phyloP scores from a whole-genome alignment of 2,797 vertebrate species.

The Limosa lapponica region DNA sequence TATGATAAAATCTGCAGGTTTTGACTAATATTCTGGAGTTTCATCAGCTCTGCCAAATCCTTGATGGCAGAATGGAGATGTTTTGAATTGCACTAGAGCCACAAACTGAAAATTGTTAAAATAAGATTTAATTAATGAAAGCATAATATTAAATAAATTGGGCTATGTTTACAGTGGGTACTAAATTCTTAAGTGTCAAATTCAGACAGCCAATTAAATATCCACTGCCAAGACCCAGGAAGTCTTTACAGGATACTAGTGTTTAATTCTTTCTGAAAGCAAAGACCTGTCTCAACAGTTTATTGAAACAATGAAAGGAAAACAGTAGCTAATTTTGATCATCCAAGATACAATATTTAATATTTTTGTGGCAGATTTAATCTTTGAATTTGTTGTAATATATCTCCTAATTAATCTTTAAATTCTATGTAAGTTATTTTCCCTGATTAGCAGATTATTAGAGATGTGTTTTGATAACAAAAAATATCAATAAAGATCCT shows the following conservation, averaged over 20 bases:
- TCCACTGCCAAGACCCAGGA: neutral
- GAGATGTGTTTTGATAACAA: neutral
- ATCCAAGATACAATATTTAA: neutral
- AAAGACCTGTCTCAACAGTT: neutral
- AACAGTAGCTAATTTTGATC: neutral
- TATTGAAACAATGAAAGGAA: neutral
- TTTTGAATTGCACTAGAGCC: neutral
- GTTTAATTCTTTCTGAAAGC: neutral
- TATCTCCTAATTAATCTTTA: neutral
- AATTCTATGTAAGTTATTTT: neutral
- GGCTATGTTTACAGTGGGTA: neutral
- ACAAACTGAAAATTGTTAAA: neutral
- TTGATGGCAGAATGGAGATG: neutral
- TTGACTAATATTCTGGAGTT: neutral
- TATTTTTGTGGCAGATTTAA: neutral
- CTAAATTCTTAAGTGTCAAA: neutral
- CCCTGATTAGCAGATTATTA: neutral
- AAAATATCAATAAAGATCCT: neutral
- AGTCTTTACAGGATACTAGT: neutral
- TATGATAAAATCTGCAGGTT: neutral
- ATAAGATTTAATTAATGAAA: neutral
- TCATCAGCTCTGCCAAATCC: neutral
- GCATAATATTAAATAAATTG: neutral
- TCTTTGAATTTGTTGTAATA: neutral
- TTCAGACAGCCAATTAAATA: neutral